phyloP scores from a whole-genome alignment of 2,888 invertebrate species.

The Apantesis nais region DNA sequence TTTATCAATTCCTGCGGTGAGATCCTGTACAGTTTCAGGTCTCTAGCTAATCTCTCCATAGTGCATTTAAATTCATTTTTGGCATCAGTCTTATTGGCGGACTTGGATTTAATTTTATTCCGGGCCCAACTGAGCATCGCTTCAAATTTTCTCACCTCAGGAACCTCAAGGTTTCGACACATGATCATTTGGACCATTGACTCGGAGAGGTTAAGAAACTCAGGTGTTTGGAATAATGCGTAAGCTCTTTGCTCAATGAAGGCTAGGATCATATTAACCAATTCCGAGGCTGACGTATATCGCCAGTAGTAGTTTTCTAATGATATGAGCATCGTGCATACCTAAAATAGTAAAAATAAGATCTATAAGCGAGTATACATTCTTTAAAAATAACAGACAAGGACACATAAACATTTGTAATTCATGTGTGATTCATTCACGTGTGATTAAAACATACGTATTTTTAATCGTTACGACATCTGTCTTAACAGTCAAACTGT shows the following conservation, averaged over 20 bases:
- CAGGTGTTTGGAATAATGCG: constrained; percentile 92
- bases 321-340: constrained; percentile 96
- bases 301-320: constrained; percentile 98
- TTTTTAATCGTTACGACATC: neutral
- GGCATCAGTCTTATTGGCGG: constrained; percentile 92
- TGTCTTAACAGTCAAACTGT: neutral
- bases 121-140: constrained; percentile 97
- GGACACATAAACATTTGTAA: neutral
- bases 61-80: constrained; percentile 96
- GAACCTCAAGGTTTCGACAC: constrained; percentile 95
- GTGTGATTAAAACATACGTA: neutral
- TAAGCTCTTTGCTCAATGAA: constrained; percentile 95
- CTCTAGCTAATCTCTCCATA: constrained; percentile 95
- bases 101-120: constrained; percentile 92
- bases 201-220: constrained; percentile 95
- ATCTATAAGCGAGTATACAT: neutral
- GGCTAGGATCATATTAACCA: constrained; percentile 97
- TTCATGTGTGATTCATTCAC: neutral
- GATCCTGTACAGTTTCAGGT: constrained; percentile 95
- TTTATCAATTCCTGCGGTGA: constrained; percentile 97
- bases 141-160: constrained; percentile 96
- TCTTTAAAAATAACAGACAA: neutral
- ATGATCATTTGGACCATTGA: constrained; percentile 98
- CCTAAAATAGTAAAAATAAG: constrained; percentile 71
- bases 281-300: constrained; percentile 96